A percentile compares a stretch with the other conserved stretches of the same genome.
Evolutionary conservation across 2,888 invertebrate species (phyloP).

Genomic region (Pilophorus perplexus): DNA sequence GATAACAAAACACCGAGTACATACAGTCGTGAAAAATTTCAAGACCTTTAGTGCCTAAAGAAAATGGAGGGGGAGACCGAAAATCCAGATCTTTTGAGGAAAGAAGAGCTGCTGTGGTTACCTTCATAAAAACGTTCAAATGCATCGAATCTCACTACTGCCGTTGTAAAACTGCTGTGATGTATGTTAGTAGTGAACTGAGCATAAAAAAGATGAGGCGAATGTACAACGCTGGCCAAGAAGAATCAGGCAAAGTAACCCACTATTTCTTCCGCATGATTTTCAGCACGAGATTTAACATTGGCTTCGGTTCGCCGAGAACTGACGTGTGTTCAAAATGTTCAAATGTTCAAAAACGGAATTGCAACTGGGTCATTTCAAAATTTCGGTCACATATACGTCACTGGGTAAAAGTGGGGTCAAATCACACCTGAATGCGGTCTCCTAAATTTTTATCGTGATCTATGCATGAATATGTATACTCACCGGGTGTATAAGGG

Average conservation of each 20-base stretch:
- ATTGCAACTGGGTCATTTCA: too few relatives aligned
- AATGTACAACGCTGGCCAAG: slow-evolving; percentile 14
- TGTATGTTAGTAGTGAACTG: slow-evolving; percentile 9
- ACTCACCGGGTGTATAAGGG: too few relatives aligned
- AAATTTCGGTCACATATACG: too few relatives aligned
- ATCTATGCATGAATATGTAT: too few relatives aligned
- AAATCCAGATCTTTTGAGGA: slow-evolving; percentile 10
- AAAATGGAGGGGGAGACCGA: slow-evolving; percentile 28
- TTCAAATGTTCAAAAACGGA: not conserved
- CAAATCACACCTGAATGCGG: too few relatives aligned
- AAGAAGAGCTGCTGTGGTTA: slow-evolving; percentile 2
- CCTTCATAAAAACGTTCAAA: slow-evolving; percentile 19
- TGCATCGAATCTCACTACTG: slow-evolving; percentile 28
- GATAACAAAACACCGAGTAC: slow-evolving; percentile 22
- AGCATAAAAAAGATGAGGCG: slow-evolving; percentile 30
- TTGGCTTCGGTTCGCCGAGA: slow-evolving; percentile 11
- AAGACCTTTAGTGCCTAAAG: slow-evolving; percentile 6
- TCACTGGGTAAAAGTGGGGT: too few relatives aligned
- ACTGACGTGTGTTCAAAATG: slow-evolving; percentile 18
- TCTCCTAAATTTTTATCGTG: too few relatives aligned
- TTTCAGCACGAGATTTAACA: slow-evolving; percentile 20
- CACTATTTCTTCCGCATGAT: slow-evolving; percentile 1
- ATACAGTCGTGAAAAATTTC: slow-evolving; percentile 25
- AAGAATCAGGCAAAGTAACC: not conserved
- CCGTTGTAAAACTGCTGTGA: slow-evolving; percentile 10